phyloP scores from a whole-genome alignment of 1,140 invertebrate species.

The Drosophila prosaltans region DNA sequence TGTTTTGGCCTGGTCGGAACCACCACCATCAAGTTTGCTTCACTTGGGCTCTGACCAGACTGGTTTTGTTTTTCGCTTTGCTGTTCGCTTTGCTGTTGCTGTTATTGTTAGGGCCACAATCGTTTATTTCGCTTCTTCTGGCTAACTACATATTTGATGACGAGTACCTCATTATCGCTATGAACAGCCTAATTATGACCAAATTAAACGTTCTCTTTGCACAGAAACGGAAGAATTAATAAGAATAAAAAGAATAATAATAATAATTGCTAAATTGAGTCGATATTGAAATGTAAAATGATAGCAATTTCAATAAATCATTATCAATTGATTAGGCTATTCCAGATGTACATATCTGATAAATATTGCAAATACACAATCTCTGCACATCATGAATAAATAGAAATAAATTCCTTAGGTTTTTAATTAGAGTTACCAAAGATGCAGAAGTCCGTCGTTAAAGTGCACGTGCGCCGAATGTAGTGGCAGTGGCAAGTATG shows the following conservation, averaged over 20 bases:
- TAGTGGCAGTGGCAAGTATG: conserved; percentile 43
- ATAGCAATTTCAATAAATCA: not conserved
- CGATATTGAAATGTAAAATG: not conserved
- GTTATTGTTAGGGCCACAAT: conserved; percentile 30
- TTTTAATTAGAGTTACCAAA: not conserved
- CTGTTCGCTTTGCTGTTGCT: conserved; percentile 7
- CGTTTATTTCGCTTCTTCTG: conserved; percentile 44
- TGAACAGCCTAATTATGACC: conserved; percentile 68
- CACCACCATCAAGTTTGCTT: too few relatives aligned
- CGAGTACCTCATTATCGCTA: conserved; percentile 75
- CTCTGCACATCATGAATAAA: not conserved
- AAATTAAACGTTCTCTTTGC: conserved; percentile 65
- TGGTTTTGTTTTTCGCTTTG: too few relatives aligned
- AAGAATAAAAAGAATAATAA: not conserved
- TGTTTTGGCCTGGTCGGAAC: not conserved
- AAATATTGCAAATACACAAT: not conserved
- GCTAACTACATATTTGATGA: conserved; percentile 33
- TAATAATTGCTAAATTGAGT: conserved; percentile 10
- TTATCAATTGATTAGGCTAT: too few relatives aligned
- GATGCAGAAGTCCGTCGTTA: not conserved
- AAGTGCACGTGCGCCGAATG: conserved; percentile 51
- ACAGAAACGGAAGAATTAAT: conserved; percentile 50
- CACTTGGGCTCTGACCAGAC: too few relatives aligned
- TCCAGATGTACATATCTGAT: too few relatives aligned
- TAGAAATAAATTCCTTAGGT: not conserved